Percentiles rank a stretch among this genome's conserved stretches.
Conservation (phyloP, 2,797 vertebrate species). For the Sibirionetta formosa region DNA sequence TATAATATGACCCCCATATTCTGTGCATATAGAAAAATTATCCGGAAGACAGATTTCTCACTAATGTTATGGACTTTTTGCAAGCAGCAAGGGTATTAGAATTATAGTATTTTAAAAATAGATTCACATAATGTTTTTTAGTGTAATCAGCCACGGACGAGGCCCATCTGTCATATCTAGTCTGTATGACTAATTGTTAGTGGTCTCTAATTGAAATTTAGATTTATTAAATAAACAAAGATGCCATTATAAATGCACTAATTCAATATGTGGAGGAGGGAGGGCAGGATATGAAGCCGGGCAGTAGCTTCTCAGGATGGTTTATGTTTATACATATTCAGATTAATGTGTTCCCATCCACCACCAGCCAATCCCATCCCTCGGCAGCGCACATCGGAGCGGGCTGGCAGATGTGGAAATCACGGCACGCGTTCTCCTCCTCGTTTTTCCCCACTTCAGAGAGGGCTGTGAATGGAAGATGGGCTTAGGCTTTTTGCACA, state of each 20-base stretch:
- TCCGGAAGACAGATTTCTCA: constrained; percentile 27
- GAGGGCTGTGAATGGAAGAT: not conserved
- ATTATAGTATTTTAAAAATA: constrained; percentile 71
- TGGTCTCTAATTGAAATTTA: constrained; percentile 69
- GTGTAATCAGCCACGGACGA: constrained; percentile 57
- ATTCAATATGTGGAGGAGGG: constrained; percentile 22
- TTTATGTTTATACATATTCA: constrained; percentile 51
- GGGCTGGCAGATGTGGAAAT: not conserved
- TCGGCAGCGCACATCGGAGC: constrained; percentile 12
- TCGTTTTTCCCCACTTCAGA: not conserved
- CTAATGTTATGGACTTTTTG: constrained; percentile 12
- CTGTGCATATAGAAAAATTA: not conserved
- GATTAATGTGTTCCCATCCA: constrained; percentile 31
- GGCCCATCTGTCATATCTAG: constrained; percentile 70
- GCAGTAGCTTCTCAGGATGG: constrained; percentile 38
- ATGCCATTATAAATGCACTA: constrained; percentile 60
- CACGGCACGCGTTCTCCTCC: not conserved
- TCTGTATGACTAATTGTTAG: constrained; percentile 64
- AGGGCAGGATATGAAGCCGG: constrained; percentile 39
- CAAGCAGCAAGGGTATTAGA: constrained; percentile 37
- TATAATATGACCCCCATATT: not conserved
- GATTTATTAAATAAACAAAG: constrained; percentile 67
- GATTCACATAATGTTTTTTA: constrained; percentile 50
- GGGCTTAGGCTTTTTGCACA: not conserved
- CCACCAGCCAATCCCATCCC: not conserved